Conservation (phyloP, 1,140 invertebrate species). For the Lasioglossum baleicum region DNA sequence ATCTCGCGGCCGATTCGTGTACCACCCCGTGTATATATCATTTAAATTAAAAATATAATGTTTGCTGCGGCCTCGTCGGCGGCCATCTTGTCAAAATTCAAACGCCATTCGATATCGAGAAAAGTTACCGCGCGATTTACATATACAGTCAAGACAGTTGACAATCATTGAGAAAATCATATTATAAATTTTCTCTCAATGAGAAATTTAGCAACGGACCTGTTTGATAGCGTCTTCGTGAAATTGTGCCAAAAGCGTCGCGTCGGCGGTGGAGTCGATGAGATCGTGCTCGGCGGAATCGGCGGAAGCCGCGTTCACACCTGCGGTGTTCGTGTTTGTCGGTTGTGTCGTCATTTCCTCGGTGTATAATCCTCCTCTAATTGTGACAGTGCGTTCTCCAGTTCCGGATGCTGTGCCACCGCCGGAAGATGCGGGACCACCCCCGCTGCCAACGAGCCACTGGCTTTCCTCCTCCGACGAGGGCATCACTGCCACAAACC, state of each 20-base stretch:
- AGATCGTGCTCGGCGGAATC: constrained; percentile 75
- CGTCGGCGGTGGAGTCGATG: constrained; percentile 75
- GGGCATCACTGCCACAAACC: constrained; percentile 76
- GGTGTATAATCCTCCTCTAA: constrained; percentile 68
- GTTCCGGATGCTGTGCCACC: constrained; percentile 49
- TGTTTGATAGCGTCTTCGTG: constrained; percentile 87
- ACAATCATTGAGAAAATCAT: not conserved
- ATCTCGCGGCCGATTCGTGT: too few relatives aligned
- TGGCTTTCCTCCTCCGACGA: constrained; percentile 77
- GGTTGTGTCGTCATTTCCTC: constrained; percentile 72
- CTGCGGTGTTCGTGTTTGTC: constrained; percentile 56
- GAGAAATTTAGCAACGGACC: constrained; percentile 69
- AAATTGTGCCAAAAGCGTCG: constrained; percentile 85
- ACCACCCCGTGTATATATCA: too few relatives aligned
- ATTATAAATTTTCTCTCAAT: too few relatives aligned
- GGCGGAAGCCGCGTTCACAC: constrained; percentile 69
- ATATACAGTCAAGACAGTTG: not conserved
- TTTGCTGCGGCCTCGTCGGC: not conserved
- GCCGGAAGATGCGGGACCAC: constrained; percentile 62
- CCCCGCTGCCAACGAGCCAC: constrained; percentile 75
- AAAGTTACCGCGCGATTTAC: not conserved
- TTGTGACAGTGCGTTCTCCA: constrained; percentile 53
- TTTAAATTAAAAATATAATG: not conserved
- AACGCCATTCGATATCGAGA: not conserved
- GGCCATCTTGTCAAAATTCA: not conserved